Evolutionary conservation across 2,797 vertebrate species (phyloP).

Genomic region (Myotis planiceps): DNA sequence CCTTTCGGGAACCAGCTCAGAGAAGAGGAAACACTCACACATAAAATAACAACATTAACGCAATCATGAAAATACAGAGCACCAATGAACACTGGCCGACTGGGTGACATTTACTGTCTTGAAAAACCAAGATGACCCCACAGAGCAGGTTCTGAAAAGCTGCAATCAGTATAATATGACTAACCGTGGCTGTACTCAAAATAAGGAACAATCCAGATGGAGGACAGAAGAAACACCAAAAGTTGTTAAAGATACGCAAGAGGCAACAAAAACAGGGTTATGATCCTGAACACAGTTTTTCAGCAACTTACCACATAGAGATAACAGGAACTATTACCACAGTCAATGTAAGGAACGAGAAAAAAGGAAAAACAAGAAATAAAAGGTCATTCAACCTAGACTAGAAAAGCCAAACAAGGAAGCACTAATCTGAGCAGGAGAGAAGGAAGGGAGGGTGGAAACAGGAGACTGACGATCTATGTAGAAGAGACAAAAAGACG

Average conservation of each 20-base stretch:
- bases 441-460: background rate
- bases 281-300: background rate
- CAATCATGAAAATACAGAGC: background rate
- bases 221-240: background rate
- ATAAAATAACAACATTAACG: background rate
- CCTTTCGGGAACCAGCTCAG: background rate
- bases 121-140: background rate
- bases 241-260: background rate
- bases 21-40: background rate
- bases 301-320: background rate
- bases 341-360: background rate
- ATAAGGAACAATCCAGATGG: background rate
- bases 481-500: background rate
- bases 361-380: background rate
- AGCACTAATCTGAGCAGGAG: background rate
- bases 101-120: background rate
- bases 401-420: background rate
- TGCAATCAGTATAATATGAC: background rate
- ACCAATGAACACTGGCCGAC: background rate
- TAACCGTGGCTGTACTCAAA: slow-evolving; percentile 70
- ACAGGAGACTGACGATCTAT: background rate
- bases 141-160: background rate
- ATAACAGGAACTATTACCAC: background rate
- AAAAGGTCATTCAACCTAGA: background rate
- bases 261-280: background rate